Evolutionary conservation across 1,140 invertebrate genomes (phyloP), one percentile per base, ranked within the genome.

Genomic region (Ceratina calcarata): DNA sequence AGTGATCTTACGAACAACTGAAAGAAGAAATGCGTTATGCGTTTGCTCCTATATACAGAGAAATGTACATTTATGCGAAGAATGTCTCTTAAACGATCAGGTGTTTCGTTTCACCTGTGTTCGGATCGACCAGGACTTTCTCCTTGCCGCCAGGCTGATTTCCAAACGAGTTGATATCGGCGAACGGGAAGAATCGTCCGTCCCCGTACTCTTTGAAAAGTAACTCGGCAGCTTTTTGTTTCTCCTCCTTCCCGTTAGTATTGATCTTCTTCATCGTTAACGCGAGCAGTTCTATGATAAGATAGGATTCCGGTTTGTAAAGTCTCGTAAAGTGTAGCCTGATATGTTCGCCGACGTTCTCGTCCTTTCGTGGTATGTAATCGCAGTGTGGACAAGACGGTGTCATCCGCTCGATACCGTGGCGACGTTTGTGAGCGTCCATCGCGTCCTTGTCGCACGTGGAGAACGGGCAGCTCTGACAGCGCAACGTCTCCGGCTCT

Each of bases 371-470:
- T 3, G 96, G 96, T 24, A 95, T 95, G 90, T 97, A 97, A 92
- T 97, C 96, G 91, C 97, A 98, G 89, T 96, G 95, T n/a, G 95
- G 95, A 91, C 97, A 98, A 7, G 91, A 84, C 8, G 84, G 95
- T 93, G 88, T 96, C 94, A 90, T 93, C 91, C 94, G 94, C 70
- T 94, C 94, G 10, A 93, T 94, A 62, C 94, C 94, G 87, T 98
- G 97, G 58, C 96, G 94, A 86, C 95, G 95, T 65, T 95, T 95
- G 86, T 98, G 97, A 85, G 95, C 95, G 57, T 95, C 95, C 45
- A 98, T 93, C 3, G 95, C 94, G 74, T 97, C 97, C 86, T 95
- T 94, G 10, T 96, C 93, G 16, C 94, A 91, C 87, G 95, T 96
- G 13, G 95, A 95, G 90, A 97, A 98, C 0, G 97, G 97, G 90